Conservation (phyloP, 1,140 invertebrate species). For the Gonatopus flavifemur region DNA sequence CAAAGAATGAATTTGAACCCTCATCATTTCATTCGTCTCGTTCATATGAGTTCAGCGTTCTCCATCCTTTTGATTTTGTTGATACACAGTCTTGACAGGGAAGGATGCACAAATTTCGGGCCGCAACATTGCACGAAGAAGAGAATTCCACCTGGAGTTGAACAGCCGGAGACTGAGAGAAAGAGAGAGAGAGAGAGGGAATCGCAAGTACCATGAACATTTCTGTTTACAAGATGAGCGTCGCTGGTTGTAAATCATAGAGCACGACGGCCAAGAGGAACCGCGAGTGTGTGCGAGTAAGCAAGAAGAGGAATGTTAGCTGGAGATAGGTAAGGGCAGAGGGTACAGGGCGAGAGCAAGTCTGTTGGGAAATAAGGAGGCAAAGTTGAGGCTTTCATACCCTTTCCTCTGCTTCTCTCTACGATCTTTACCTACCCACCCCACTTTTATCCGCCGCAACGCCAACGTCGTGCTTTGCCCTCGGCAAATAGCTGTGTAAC, state of each 20-base stretch:
- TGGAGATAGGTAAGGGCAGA: constrained; percentile 16
- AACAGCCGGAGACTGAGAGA: constrained; percentile 1
- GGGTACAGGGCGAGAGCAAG: constrained; percentile 30
- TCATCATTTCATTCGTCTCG: too few relatives aligned
- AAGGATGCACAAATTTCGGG: constrained; percentile 21
- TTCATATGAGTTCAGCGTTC: too few relatives aligned
- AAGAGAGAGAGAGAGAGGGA: constrained; percentile 11
- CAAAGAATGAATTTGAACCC: too few relatives aligned
- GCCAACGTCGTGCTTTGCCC: constrained; percentile 34
- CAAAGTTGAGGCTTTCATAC: constrained; percentile 42
- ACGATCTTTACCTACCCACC: neutral
- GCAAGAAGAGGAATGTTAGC: constrained; percentile 39
- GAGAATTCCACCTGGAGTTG: too few relatives aligned
- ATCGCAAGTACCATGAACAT: constrained; percentile 16
- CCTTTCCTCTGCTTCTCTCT: constrained; percentile 3
- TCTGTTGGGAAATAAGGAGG: constrained; percentile 58
- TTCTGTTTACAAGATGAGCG: constrained; percentile 51
- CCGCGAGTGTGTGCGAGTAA: constrained; percentile 26
- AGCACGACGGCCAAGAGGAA: constrained; percentile 26
- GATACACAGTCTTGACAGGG: too few relatives aligned
- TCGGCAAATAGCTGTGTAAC: constrained; percentile 50
- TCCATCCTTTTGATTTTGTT: too few relatives aligned
- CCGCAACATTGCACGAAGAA: constrained; percentile 8
- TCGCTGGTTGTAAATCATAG: constrained; percentile 52
- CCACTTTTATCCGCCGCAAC: constrained; percentile 20